phyloP scores from a whole-genome alignment of 2,797 vertebrate species.

The Toxotes lorentzi region DNA sequence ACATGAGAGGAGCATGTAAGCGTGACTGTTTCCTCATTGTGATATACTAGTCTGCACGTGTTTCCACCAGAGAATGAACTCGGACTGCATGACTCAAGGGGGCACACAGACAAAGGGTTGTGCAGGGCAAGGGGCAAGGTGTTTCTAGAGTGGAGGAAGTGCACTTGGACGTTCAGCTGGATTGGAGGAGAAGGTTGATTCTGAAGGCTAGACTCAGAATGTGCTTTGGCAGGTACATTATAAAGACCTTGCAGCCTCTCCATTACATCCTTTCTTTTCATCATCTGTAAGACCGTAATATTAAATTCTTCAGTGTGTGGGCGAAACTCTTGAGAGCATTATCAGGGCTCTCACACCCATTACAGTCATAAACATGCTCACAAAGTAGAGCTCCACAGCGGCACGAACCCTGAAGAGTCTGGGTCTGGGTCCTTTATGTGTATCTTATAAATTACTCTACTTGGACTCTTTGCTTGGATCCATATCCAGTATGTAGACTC shows the following conservation, averaged over 20 bases:
- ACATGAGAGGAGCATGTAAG: constrained; percentile 32
- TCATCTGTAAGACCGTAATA: constrained; percentile 49
- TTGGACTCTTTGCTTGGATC: constrained; percentile 39
- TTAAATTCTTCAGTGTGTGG: constrained; percentile 49
- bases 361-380: constrained; percentile 60
- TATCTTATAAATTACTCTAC: constrained; percentile 43
- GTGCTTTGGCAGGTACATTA: constrained; percentile 35
- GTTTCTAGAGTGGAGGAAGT: background rate
- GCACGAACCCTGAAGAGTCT: constrained; percentile 37
- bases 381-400: constrained; percentile 50
- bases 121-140: background rate
- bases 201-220: constrained; percentile 20
- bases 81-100: constrained; percentile 8
- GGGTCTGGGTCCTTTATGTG: constrained; percentile 40
- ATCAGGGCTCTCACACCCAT: constrained; percentile 52
- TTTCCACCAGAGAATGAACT: constrained; percentile 18
- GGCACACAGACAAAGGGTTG: constrained; percentile 1
- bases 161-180: background rate
- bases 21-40: constrained; percentile 30
- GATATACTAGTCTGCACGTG: constrained; percentile 37
- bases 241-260: constrained; percentile 38
- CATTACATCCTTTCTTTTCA: constrained; percentile 54
- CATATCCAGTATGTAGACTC: background rate
- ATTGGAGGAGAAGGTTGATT: constrained; percentile 8
- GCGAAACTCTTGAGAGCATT: constrained; percentile 47